phyloP scores from a whole-genome alignment of 2,797 vertebrate genomes.

The Molossus alvarezi region DNA sequence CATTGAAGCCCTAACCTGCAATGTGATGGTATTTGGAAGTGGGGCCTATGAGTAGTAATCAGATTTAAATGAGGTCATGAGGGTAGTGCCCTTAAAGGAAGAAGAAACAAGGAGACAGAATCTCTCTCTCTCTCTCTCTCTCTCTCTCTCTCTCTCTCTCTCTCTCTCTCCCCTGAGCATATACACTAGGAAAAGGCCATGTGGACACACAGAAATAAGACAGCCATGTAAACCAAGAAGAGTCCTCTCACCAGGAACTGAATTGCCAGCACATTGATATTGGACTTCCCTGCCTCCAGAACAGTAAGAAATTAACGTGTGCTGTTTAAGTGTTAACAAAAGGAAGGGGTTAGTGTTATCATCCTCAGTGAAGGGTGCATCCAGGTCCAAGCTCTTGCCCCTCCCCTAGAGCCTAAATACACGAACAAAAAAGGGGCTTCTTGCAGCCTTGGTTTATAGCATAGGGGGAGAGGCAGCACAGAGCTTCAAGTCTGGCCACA shows the following conservation, averaged over 20 bases:
- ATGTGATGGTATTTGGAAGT: background rate
- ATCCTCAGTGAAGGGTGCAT: conserved; percentile 76
- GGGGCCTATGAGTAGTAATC: background rate
- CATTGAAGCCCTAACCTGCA: background rate
- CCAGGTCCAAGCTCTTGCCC: conserved; percentile 51
- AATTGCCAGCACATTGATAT: background rate
- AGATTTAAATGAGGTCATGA: background rate
- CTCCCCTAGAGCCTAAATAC: background rate
- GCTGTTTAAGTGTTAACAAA: conserved; percentile 19
- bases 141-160: background rate
- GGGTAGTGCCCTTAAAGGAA: background rate
- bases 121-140: background rate
- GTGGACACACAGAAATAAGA: too few species aligned
- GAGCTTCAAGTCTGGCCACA: conserved; percentile 66
- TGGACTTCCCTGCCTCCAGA: background rate
- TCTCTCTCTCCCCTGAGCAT: too few species aligned
- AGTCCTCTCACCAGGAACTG: background rate
- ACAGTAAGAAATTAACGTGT: background rate
- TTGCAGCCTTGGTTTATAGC: conserved; percentile 6
- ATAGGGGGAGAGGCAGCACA: background rate
- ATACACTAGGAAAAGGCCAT: too few species aligned
- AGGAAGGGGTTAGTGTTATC: conserved; percentile 59
- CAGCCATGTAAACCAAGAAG: background rate
- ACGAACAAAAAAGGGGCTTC: background rate
- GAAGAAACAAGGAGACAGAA: background rate